These are phyloP conservation scores for Diplolepis rosae DNA, from an alignment of 2,888 invertebrate species.

Conservation along the genomic window DNA sequence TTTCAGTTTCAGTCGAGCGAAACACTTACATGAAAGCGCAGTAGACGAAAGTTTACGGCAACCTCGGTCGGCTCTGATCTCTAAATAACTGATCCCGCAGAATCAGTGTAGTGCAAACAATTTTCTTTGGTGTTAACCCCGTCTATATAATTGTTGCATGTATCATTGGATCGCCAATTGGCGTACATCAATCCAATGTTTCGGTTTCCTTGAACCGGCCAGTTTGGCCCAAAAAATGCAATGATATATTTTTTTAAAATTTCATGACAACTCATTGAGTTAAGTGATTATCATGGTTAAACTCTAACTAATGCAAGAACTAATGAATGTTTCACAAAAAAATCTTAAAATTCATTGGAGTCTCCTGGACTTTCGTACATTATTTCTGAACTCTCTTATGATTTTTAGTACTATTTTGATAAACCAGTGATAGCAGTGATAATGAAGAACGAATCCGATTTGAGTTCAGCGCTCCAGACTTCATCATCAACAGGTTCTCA, in stretches of 20 bases:
- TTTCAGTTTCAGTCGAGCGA: slow-evolving; percentile 61
- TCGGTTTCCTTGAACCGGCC: neutral
- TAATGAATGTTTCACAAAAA: too few species aligned
- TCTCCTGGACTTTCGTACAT: too few species aligned
- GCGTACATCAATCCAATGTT: neutral
- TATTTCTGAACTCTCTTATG: too few species aligned
- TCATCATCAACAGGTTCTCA: slow-evolving; percentile 31
- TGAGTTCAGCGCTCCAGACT: slow-evolving; percentile 49
- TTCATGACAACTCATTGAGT: neutral
- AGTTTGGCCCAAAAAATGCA: neutral
- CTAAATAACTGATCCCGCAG: slow-evolving; percentile 57
- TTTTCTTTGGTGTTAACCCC: slow-evolving; percentile 44
- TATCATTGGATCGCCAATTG: neutral
- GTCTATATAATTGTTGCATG: neutral
- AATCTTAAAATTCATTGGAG: too few species aligned
- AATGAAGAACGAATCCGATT: slow-evolving; percentile 68
- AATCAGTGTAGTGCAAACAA: slow-evolving; percentile 52
- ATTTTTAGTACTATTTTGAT: too few species aligned
- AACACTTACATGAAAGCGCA: slow-evolving; percentile 52
- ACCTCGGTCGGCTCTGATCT: slow-evolving; percentile 37
- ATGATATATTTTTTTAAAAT: neutral
- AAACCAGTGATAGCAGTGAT: neutral
- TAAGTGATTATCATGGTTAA: too few species aligned
- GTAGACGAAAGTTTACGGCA: slow-evolving; percentile 44
- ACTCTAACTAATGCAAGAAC: too few species aligned